Evolutionary conservation across 2,113 vertebrate species (phyloP).

Genomic region (Noctilio leporinus): DNA sequence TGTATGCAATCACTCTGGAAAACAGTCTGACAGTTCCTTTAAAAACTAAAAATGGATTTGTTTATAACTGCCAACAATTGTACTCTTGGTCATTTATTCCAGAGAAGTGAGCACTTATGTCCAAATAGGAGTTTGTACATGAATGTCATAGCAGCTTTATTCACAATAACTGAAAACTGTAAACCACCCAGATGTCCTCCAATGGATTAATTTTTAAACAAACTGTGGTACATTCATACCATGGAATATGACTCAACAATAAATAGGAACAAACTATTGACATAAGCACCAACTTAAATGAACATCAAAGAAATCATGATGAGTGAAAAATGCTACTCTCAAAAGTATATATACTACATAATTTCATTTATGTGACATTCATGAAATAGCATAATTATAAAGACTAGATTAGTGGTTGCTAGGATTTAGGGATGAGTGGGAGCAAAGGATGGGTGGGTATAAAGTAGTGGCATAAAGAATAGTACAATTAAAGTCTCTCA

Average conservation of each 20-base stretch:
- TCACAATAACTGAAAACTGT: neutral
- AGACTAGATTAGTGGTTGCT: neutral
- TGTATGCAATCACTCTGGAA: neutral
- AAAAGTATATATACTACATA: neutral
- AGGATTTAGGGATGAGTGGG: neutral
- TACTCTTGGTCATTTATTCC: neutral
- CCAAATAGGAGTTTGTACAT: neutral
- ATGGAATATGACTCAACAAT: neutral
- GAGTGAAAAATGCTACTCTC: neutral
- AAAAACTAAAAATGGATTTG: constrained; percentile 6
- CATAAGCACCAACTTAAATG: neutral
- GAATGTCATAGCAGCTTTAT: neutral
- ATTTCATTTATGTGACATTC: neutral
- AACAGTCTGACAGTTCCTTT: neutral
- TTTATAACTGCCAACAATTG: neutral
- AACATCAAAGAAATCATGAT: neutral
- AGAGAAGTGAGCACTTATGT: neutral
- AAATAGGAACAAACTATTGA: neutral
- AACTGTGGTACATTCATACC: neutral
- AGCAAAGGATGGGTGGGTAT: neutral
- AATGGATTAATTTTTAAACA: neutral
- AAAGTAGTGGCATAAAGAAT: neutral
- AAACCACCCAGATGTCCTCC: neutral
- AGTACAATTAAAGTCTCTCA: neutral
- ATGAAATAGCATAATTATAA: neutral